A percentile compares a stretch with the other conserved stretches of the same genome.
Conservation (phyloP, 2,888 invertebrate species). For the Cantharis lateralis region DNA sequence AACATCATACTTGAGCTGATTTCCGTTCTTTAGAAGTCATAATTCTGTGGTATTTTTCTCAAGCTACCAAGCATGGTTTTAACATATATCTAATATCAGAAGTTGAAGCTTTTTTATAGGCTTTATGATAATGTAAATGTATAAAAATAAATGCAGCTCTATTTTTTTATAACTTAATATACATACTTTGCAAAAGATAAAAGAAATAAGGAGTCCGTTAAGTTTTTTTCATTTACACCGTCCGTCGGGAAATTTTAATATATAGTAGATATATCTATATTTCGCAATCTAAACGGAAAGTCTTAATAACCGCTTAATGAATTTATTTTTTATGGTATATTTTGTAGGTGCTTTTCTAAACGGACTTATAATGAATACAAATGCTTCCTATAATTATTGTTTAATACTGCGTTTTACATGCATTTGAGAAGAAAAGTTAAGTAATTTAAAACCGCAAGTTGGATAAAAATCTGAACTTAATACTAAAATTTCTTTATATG, state of each 20-base stretch:
- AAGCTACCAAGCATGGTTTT: not conserved
- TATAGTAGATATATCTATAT: not conserved
- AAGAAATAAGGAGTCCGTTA: not conserved
- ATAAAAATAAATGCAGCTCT: slow-evolving; percentile 12
- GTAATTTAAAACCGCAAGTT: slow-evolving; percentile 32
- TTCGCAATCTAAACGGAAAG: not conserved
- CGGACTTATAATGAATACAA: not conserved
- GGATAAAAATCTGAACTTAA: slow-evolving; percentile 40
- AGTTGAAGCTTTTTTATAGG: slow-evolving; percentile 1
- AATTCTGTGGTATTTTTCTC: slow-evolving; percentile 29
- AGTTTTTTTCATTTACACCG: not conserved
- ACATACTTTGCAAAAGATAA: not conserved
- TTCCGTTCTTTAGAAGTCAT: slow-evolving; percentile 30
- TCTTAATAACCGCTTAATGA: not conserved
- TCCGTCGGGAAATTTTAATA: not conserved
- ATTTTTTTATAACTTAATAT: slow-evolving; percentile 5
- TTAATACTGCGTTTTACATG: not conserved
- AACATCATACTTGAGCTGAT: slow-evolving; percentile 27
- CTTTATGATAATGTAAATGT: slow-evolving; percentile 19
- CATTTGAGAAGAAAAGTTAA: slow-evolving; percentile 8
- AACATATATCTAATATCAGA: not conserved
- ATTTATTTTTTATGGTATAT: not conserved
- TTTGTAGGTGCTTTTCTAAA: not conserved
- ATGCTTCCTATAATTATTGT: not conserved
- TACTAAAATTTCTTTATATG: slow-evolving; percentile 45